Evolutionary conservation across 1,140 invertebrate species (phyloP), one percentile per base, ranked within the genome.

Genomic region (Ectropis grisescens): DNA sequence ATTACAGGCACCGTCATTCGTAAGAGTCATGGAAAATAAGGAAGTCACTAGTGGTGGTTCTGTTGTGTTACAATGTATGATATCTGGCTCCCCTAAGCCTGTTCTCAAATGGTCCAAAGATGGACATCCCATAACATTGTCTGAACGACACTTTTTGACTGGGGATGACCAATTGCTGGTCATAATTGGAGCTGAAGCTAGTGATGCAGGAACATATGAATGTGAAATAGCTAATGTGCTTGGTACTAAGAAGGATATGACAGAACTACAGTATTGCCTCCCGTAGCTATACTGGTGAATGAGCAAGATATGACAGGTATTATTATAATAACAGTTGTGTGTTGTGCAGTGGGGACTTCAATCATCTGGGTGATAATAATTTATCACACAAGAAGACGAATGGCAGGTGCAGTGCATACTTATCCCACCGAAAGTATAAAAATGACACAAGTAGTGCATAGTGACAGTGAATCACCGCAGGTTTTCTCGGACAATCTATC

Each of bases 281-380:
- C 86, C 42, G 83, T 85, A 7, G 80, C 82, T 29, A 81, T 84
- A 37, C 66, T 71, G 42, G 66, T 82, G 1, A 85, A 84, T 45
- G 88, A 90, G 55, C 86, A 90, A 41, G 82, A 93, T 42, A 91
- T 93, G 57, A 86, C 92, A 25, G 93, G 93, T 25, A 89, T 96
- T 37, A 91, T 96, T 47, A 89, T 95, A 47, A 94, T 97, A 35
- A 91, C 93, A 1, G 91, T 96, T 0, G 93, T 96, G 13, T 93
- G 93, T 69, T 95, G 94, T 68, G 90, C 94, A 16, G 92, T 97
- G 10, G 87, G 89, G 2, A 96, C 94, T 2, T 97, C 94, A 0
- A 85, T 95, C 7, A 87, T 96, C 13, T 97, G 95, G 95, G 93
- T 96, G 7, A 88, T 94, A 3, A 91, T 97, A 37, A 96, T 97